Evolutionary conservation across 2,888 invertebrate species (phyloP).

Genomic region (Mesoligia furuncula): DNA sequence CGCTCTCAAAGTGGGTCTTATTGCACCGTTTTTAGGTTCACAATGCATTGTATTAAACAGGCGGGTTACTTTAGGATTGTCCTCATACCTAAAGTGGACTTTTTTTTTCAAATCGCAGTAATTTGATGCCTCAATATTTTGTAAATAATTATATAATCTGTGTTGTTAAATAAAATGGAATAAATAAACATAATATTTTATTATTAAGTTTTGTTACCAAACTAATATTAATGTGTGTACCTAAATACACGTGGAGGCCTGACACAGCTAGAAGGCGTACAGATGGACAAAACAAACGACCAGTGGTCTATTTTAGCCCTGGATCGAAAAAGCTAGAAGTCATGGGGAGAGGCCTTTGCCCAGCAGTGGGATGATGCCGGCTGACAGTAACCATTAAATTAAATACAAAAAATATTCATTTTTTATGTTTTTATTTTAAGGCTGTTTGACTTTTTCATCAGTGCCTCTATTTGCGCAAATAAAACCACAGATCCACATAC

Average conservation of each 20-base stretch:
- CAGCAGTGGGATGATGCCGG: too few species aligned
- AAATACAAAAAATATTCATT: too few species aligned
- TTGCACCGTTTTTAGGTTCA: not conserved
- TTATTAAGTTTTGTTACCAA: not conserved
- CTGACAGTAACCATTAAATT: too few species aligned
- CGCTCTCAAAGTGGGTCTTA: not conserved
- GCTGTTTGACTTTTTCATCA: not conserved
- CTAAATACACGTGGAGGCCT: not conserved
- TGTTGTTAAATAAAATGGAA: slow-evolving; percentile 2
- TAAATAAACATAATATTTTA: not conserved
- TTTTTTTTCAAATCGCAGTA: not conserved
- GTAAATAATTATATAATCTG: not conserved
- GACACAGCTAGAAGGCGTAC: not conserved
- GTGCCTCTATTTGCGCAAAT: not conserved
- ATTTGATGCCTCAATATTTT: not conserved
- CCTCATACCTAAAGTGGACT: not conserved
- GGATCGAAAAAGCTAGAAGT: not conserved
- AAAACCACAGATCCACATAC: not conserved
- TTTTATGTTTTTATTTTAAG: not conserved
- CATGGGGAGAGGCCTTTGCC: too few species aligned
- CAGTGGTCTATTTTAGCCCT: not conserved
- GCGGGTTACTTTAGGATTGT: not conserved
- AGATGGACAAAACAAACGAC: not conserved
- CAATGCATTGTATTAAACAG: not conserved
- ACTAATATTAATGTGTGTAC: not conserved